These are phyloP conservation scores for Ophiothrix spiculata DNA, from an alignment of 35 echinoderm and acorn worm genomes.

Conservation along the genomic window DNA sequence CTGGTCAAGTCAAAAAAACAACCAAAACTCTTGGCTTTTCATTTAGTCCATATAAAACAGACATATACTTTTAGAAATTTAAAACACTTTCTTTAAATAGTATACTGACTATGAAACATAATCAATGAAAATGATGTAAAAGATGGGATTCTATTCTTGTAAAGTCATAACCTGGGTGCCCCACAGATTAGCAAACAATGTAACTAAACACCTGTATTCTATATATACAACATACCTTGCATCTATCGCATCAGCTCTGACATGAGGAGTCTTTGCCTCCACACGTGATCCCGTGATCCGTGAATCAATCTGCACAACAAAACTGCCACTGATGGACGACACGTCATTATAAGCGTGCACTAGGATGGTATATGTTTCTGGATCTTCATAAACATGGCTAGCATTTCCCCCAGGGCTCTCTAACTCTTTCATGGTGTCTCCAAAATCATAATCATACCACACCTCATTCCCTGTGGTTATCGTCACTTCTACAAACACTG, in stretches of 20 bases:
- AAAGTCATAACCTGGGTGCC: no score
- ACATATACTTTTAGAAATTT: no score
- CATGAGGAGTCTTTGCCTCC: conserved; percentile 27
- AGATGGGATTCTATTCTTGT: no score
- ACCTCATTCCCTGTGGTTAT: conserved; percentile 71
- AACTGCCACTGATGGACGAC: conserved; percentile 13
- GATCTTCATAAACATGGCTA: conserved; percentile 26
- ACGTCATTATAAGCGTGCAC: conserved; percentile 56
- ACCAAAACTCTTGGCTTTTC: no score
- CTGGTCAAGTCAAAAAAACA: no score
- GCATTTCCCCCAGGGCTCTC: not conserved
- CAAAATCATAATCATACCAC: conserved; percentile 62
- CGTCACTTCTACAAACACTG: conserved; percentile 18
- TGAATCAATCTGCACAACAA: conserved; percentile 52
- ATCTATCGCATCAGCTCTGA: conserved; percentile 30
- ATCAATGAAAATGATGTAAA: no score
- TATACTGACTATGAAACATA: no score
- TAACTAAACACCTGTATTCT: no score
- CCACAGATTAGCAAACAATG: no score
- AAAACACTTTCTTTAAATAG: no score
- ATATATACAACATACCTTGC: conserved; percentile 23
- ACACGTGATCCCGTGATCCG: conserved; percentile 31
- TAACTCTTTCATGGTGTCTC: conserved; percentile 33
- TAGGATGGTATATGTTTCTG: conserved; percentile 33
- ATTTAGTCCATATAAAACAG: no score